A percentile compares a stretch with the other conserved stretches of the same genome.
Conservation (phyloP, 1,140 invertebrate genomes). For the Ooceraea biroi region DNA sequence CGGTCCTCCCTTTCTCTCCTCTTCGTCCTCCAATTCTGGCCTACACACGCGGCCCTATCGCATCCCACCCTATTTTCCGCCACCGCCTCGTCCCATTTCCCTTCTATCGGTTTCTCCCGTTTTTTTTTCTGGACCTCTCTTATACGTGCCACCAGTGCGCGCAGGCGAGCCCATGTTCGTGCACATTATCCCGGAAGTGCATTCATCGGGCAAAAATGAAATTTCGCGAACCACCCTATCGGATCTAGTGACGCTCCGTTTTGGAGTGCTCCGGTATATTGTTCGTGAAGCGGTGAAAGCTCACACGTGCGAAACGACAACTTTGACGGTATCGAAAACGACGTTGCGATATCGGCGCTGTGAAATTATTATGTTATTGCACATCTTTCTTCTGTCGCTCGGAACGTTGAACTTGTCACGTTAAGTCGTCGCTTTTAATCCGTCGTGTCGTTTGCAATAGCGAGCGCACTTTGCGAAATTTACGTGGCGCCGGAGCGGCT, state of each 20-base stretch:
- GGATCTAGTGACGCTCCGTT: not conserved
- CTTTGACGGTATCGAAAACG: not conserved
- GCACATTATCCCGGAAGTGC: constrained; percentile 57
- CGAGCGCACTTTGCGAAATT: not conserved
- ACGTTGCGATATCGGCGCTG: not conserved
- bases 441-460: not conserved
- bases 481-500: not conserved
- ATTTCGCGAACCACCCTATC: constrained; percentile 36
- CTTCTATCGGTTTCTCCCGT: constrained; percentile 40
- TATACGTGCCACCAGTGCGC: constrained; percentile 19
- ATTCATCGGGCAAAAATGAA: constrained; percentile 63
- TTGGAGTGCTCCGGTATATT: constrained; percentile 33
- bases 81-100: constrained; percentile 17
- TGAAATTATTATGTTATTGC: constrained; percentile 14
- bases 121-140: constrained; percentile 6
- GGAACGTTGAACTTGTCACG: not conserved
- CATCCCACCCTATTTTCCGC: constrained; percentile 57
- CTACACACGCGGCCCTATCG: constrained; percentile 32
- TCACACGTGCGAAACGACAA: constrained; percentile 19
- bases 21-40: constrained; percentile 21
- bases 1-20: too few relatives aligned
- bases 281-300: not conserved
- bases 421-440: not conserved
- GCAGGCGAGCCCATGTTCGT: not conserved
- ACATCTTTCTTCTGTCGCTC: not conserved